phyloP scores from a whole-genome alignment of 2,113 vertebrate species.

The Buteo buteo region DNA sequence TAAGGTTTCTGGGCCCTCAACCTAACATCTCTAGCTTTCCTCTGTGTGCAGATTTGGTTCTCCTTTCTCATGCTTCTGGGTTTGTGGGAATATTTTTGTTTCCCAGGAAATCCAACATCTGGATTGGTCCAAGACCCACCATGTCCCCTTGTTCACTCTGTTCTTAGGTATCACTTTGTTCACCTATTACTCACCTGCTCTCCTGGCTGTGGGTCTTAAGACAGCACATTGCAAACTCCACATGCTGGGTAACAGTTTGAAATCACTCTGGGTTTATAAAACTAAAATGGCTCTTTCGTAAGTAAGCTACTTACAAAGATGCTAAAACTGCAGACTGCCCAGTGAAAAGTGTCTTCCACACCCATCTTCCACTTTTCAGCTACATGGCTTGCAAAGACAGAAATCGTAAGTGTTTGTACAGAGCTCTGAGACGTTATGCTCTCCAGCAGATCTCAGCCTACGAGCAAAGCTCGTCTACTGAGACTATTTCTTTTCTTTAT shows the following conservation, averaged over 20 bases:
- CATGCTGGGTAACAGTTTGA: not conserved
- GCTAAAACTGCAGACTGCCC: not conserved
- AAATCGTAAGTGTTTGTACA: not conserved
- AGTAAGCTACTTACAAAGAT: not conserved
- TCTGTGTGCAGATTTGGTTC: not conserved
- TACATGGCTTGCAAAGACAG: not conserved
- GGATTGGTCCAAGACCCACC: not conserved
- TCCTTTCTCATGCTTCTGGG: not conserved
- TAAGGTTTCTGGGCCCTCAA: not conserved
- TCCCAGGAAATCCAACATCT: not conserved
- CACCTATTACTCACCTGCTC: not conserved
- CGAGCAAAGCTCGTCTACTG: not conserved
- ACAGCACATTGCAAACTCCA: not conserved
- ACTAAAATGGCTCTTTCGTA: not conserved
- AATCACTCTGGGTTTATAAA: not conserved
- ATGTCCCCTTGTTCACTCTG: not conserved
- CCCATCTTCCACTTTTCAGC: not conserved
- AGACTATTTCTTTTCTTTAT: not conserved
- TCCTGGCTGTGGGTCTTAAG: not conserved
- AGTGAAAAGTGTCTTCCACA: not conserved
- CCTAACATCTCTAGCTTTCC: not conserved
- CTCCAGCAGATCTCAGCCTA: not conserved
- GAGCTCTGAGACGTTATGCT: rapidly evolving
- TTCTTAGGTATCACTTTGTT: not conserved
- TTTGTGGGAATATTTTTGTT: not conserved